phyloP scores from a whole-genome alignment of 2,797 vertebrate genomes.

The Cercopithecus petaurista region DNA sequence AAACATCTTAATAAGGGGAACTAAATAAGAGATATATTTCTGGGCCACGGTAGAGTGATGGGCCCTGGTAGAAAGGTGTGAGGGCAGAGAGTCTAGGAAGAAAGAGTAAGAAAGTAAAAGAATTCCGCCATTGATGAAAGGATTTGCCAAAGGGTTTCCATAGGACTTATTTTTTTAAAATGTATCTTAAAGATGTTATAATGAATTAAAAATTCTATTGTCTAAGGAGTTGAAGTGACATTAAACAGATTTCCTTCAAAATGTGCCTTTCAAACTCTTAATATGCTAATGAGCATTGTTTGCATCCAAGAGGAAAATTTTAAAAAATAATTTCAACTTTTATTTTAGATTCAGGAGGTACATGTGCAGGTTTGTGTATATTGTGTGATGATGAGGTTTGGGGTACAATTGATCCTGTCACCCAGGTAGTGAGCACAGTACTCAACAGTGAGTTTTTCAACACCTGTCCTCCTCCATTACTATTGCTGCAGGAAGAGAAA shows the following conservation, averaged over 20 bases:
- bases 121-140: not conserved
- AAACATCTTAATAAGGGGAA: not conserved
- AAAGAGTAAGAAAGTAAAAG: not conserved
- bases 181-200: not conserved
- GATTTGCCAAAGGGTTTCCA: not conserved
- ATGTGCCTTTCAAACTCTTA: not conserved
- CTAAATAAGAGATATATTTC: not conserved
- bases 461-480: not conserved
- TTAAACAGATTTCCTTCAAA: constrained; percentile 28
- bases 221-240: not conserved
- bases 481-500: not conserved
- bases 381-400: not conserved
- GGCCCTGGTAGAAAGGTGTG: not conserved
- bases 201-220: not conserved
- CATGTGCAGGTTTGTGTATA: not conserved
- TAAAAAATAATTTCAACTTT: not conserved
- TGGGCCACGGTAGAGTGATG: not conserved
- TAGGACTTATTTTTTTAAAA: not conserved
- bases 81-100: not conserved
- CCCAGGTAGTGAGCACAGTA: not conserved
- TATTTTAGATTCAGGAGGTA: not conserved
- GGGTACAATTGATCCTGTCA: not conserved
- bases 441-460: not conserved
- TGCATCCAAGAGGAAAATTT: not conserved
- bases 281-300: not conserved